A percentile compares a stretch with the other conserved stretches of the same genome.
Evolutionary conservation across 1,140 invertebrate genomes (phyloP).

Genomic region (Plodia interpunctella): DNA sequence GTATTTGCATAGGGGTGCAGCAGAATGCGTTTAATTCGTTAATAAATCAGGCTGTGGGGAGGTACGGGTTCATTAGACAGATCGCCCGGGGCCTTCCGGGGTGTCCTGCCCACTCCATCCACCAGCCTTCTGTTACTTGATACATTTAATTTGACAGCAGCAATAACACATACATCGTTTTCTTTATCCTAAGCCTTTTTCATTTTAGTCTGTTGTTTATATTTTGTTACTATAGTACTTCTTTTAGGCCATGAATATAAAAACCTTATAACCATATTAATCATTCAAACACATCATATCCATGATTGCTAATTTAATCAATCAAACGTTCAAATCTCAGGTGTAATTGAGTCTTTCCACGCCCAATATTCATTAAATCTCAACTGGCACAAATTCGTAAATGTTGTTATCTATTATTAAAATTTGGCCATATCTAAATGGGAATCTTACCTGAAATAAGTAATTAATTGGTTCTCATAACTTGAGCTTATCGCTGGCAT

Average conservation of each 20-base stretch:
- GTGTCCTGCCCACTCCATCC: constrained; percentile 53
- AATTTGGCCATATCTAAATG: constrained; percentile 43
- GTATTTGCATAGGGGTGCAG: constrained; percentile 65
- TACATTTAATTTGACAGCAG: constrained; percentile 60
- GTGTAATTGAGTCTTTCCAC: neutral
- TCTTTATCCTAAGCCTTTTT: constrained; percentile 7
- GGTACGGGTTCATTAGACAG: constrained; percentile 71
- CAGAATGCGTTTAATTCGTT: constrained; percentile 75
- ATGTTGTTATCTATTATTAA: constrained; percentile 25
- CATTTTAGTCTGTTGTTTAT: neutral
- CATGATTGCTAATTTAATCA: too few relatives aligned
- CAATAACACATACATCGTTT: constrained; percentile 17
- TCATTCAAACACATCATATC: too few relatives aligned
- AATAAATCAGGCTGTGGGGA: constrained; percentile 73
- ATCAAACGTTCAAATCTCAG: neutral
- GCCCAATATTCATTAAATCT: neutral
- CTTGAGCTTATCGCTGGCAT: constrained; percentile 68
- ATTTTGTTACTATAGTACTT: too few relatives aligned
- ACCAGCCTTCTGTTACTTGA: constrained; percentile 48
- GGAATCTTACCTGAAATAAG: constrained; percentile 66
- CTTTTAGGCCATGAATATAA: too few relatives aligned
- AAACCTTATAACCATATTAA: too few relatives aligned
- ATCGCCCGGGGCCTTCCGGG: constrained; percentile 70
- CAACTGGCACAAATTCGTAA: constrained; percentile 10
- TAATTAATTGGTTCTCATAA: constrained; percentile 74